Conservation (phyloP, 2,113 vertebrate genomes). For the Orthonyx spaldingii region DNA sequence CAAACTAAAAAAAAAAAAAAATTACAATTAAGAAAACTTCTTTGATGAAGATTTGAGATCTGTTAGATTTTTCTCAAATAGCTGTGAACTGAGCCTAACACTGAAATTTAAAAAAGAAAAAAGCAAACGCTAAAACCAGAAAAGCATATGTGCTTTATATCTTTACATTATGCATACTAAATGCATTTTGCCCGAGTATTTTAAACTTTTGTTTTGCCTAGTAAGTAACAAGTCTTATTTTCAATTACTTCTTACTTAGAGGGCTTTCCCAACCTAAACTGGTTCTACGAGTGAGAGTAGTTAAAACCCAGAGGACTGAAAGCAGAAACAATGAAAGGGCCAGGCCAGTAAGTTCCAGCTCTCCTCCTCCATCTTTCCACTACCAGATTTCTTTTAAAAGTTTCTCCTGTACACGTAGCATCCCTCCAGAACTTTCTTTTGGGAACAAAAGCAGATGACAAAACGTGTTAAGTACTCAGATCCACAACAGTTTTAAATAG, state of each 20-base stretch:
- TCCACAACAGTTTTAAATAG: not conserved
- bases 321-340: not conserved
- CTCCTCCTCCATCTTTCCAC: not conserved
- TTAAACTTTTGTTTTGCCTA: not conserved
- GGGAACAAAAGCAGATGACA: not conserved
- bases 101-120: not conserved
- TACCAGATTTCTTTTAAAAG: not conserved
- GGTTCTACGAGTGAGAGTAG: not conserved
- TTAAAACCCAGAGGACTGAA: not conserved
- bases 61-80: not conserved
- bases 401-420: not conserved
- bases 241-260: not conserved
- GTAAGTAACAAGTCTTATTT: not conserved
- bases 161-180: not conserved
- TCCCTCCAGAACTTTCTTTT: not conserved
- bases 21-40: not conserved
- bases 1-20: not conserved
- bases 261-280: not conserved
- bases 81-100: not conserved
- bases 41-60: not conserved
- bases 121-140: fast-evolving
- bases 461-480: not conserved
- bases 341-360: not conserved
- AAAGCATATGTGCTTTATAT: not conserved
- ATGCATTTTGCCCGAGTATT: not conserved